Conservation (phyloP, 1,140 invertebrate species). For the Monochamus saltuarius region DNA sequence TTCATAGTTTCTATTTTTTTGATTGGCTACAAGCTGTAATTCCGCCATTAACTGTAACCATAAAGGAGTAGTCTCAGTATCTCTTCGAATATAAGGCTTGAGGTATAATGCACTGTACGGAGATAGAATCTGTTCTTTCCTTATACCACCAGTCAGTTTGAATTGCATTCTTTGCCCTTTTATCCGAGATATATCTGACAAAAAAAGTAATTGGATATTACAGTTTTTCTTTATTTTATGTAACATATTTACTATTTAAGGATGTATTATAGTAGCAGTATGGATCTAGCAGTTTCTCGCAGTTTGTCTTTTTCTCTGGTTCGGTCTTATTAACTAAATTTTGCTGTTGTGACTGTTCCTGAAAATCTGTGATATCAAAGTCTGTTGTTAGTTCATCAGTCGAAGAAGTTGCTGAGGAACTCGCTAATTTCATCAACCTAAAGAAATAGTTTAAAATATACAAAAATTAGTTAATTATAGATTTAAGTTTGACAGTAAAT, state of each 20-base stretch:
- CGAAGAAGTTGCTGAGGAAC: neutral
- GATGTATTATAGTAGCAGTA: slow-evolving; percentile 50
- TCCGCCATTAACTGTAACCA: slow-evolving; percentile 75
- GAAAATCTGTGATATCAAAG: neutral
- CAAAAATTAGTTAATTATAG: too few species aligned
- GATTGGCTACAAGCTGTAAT: slow-evolving; percentile 64
- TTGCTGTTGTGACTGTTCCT: neutral
- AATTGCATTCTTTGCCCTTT: slow-evolving; percentile 50
- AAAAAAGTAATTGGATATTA: neutral
- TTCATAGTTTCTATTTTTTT: slow-evolving; percentile 56
- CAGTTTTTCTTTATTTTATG: slow-evolving; percentile 30
- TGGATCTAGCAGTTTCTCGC: slow-evolving; percentile 39
- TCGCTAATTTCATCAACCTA: slow-evolving; percentile 5
- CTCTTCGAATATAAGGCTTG: slow-evolving; percentile 77
- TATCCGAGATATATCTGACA: slow-evolving; percentile 52
- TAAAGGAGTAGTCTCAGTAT: slow-evolving; percentile 61
- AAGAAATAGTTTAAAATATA: neutral
- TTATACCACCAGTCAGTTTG: slow-evolving; percentile 56
- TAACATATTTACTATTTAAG: slow-evolving; percentile 47
- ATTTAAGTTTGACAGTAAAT: neutral
- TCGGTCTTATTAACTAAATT: neutral
- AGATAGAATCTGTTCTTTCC: slow-evolving; percentile 59
- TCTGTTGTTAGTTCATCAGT: neutral
- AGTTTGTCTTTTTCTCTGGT: too few species aligned
- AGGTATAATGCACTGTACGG: slow-evolving; percentile 66